phyloP scores from a whole-genome alignment of 2,797 vertebrate genomes.

The Macropodus opercularis region DNA sequence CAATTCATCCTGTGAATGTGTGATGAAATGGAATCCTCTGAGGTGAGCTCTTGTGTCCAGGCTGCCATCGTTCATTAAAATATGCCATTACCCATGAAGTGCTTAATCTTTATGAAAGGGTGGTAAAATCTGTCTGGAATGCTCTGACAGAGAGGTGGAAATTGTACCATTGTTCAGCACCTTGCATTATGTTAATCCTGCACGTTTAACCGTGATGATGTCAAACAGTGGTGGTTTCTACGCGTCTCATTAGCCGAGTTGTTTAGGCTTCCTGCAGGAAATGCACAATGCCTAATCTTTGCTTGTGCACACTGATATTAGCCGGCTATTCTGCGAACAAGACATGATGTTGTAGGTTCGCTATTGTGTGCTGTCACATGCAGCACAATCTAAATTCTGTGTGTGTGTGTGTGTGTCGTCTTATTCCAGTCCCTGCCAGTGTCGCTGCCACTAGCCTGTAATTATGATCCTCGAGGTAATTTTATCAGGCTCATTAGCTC shows the following conservation, averaged over 20 bases:
- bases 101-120: slow-evolving; percentile 83
- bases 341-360: slow-evolving; percentile 50
- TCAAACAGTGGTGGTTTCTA: slow-evolving; percentile 13
- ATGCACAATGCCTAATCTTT: slow-evolving; percentile 16
- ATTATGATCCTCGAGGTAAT: slow-evolving; percentile 96
- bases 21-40: slow-evolving; percentile 85
- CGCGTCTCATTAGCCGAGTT: slow-evolving; percentile 22
- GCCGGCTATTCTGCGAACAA: slow-evolving; percentile 53
- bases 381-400: slow-evolving; percentile 44
- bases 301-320: slow-evolving; percentile 20
- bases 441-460: slow-evolving; percentile 89
- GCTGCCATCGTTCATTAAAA: slow-evolving; percentile 83
- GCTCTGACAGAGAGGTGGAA: slow-evolving; percentile 66
- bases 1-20: slow-evolving; percentile 84
- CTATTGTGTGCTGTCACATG: slow-evolving; percentile 39
- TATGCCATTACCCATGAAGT: slow-evolving; percentile 85
- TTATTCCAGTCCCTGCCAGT: slow-evolving; percentile 78
- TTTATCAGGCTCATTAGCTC: slow-evolving; percentile 95
- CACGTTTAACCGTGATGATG: not conserved
- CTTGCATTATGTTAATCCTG: slow-evolving; percentile 51
- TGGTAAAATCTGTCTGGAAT: slow-evolving; percentile 72
- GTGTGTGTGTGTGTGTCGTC: slow-evolving; percentile 52
- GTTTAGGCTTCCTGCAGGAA: slow-evolving; percentile 7
- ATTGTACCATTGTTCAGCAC: slow-evolving; percentile 58
- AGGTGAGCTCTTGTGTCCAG: slow-evolving; percentile 82